phyloP scores from a whole-genome alignment of 2,888 invertebrate species.

The Pristionchus arcanus region DNA sequence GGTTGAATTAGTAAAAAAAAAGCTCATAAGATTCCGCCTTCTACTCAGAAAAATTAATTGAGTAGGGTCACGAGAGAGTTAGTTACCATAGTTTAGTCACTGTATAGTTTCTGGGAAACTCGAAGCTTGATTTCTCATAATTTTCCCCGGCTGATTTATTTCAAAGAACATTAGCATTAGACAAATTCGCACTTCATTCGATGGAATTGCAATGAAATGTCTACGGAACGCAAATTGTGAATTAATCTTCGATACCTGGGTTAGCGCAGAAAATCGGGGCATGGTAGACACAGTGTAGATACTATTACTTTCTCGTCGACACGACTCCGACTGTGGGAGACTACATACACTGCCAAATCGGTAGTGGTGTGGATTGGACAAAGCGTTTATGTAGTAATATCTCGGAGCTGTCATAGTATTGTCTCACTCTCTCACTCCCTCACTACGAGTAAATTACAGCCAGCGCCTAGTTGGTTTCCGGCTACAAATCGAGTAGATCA shows the following conservation, averaged over 20 bases:
- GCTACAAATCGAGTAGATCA: background rate
- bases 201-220: too few species aligned
- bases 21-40: too few species aligned
- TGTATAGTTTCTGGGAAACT: too few species aligned
- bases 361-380: background rate
- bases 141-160: too few species aligned
- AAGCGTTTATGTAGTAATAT: constrained; percentile 13
- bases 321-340: background rate
- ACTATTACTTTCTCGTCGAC: background rate
- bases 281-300: background rate
- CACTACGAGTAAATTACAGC: constrained; percentile 15
- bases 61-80: constrained; percentile 14
- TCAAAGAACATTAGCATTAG: too few species aligned
- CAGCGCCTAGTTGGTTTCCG: background rate
- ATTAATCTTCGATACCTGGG: background rate
- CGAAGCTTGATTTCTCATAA: too few species aligned
- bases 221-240: too few species aligned
- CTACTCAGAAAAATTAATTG: constrained; percentile 5
- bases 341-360: background rate
- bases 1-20: too few species aligned
- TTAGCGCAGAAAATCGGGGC: background rate
- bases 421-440: background rate
- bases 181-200: too few species aligned
- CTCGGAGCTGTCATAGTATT: background rate
- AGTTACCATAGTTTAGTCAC: background rate